These are phyloP conservation scores for Oenanthe oenanthe DNA, from an alignment of 2,113 vertebrate species.

Conservation along the genomic window DNA sequence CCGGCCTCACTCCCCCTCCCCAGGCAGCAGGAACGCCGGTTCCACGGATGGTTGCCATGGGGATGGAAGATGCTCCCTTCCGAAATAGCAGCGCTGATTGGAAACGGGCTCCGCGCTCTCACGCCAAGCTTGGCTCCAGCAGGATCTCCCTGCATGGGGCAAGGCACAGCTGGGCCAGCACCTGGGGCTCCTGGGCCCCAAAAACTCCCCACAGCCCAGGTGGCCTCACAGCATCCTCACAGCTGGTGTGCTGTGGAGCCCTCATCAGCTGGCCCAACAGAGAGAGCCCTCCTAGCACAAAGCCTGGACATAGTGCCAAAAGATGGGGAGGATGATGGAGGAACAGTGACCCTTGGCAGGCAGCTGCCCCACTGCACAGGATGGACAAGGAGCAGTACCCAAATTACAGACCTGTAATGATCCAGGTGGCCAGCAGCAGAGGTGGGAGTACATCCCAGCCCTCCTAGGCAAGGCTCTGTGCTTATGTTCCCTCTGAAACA, in stretches of 20 bases:
- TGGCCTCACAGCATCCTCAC: accelerated
- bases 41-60: conserved; percentile 80
- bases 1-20: conserved; percentile 25
- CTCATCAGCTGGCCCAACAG: neutral
- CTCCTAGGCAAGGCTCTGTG: neutral
- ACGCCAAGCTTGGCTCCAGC: conserved; percentile 34
- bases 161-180: neutral
- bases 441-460: neutral
- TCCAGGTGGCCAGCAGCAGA: neutral
- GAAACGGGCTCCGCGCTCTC: conserved; percentile 47
- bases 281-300: neutral
- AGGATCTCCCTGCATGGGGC: neutral
- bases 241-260: neutral
- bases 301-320: neutral
- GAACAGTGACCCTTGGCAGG: neutral
- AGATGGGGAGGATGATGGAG: neutral
- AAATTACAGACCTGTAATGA: neutral
- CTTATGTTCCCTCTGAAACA: neutral
- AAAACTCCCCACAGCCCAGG: accelerated
- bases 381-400: neutral
- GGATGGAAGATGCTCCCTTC: conserved; percentile 67
- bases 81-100: conserved; percentile 75
- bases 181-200: neutral
- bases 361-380: accelerated
- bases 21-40: conserved; percentile 33